Conservation (phyloP, 2,113 vertebrate species). For the Rhinolophus ferrumequinum region DNA sequence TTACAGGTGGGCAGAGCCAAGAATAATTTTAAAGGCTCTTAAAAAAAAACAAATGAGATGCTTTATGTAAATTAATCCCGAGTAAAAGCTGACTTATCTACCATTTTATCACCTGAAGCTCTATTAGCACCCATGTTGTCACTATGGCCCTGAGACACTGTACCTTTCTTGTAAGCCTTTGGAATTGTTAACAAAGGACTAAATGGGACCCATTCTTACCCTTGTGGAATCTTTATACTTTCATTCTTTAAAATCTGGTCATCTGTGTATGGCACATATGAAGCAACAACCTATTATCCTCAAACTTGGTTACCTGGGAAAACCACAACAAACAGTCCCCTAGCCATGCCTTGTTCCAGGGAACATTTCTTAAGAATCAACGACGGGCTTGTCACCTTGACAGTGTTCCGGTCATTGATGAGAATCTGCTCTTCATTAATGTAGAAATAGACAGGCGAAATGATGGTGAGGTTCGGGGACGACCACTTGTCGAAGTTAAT, state of each 20-base stretch:
- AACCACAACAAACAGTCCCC: not conserved
- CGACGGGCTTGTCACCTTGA: slow-evolving; percentile 87
- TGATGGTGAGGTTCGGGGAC: slow-evolving; percentile 96
- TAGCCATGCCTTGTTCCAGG: not conserved
- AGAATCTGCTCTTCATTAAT: slow-evolving; percentile 99
- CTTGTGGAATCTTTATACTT: not conserved
- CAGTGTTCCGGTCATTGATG: slow-evolving; percentile 92
- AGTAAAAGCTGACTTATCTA: not conserved
- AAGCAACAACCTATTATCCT: not conserved
- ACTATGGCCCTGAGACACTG: not conserved
- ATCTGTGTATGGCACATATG: no score
- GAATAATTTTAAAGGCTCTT: slow-evolving; percentile 12
- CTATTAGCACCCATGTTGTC: not conserved
- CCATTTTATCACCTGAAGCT: not conserved
- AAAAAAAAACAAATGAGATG: slow-evolving; percentile 39
- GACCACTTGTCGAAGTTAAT: slow-evolving; percentile 99
- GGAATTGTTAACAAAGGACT: not conserved
- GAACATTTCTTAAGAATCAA: not conserved
- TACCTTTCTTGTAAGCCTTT: not conserved
- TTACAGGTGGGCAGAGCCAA: not conserved
- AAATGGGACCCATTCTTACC: accelerated
- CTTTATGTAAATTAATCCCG: slow-evolving; percentile 15
- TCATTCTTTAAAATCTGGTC: not conserved
- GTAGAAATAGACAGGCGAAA: slow-evolving; percentile 97
- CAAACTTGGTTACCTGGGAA: not conserved